Evolutionary conservation across 2,797 vertebrate genomes (phyloP), one percentile per base, ranked within the genome.

Genomic region (Coilia nasus): DNA sequence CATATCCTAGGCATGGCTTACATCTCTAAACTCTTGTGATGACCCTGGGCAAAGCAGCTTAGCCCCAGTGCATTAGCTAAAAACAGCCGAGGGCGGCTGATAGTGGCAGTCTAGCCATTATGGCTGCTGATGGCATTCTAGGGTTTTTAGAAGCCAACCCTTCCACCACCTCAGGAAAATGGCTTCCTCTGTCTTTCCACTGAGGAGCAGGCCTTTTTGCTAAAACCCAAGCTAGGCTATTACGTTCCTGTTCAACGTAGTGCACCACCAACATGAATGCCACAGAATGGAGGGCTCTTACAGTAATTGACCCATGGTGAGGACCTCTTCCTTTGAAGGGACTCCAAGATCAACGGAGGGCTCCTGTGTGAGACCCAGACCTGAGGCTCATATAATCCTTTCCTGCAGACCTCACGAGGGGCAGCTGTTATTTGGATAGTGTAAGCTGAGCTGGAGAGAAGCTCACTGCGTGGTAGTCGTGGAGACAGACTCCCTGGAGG

Each of bases 401-500:
- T 56, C 47, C 47, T 59, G 17, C n/a, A 82, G 71, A 44, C 71
- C 71, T 78, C 71, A 44, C 81, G 47, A 54, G 81, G 46, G 81
- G 81, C 81, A 82, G 46, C 54, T 82, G 54, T 35, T 82, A 44
- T 82, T 28, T 57, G 81, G 81, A 54, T 82, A 82, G 81, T 82
- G 81, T 28, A 54, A 82, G 81, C 81, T 82, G 81, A 82, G 81
- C 47, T 82, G 71, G 71, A 78, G 35, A 78, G 71, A 31, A 78
- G 71, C 71, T 89, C 87, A 83, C 31, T 57, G 83, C 25, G 75
- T 41, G 81, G 86, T 90, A 89, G 87, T 85, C 89, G 89, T 89
- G 83, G 89, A 89, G 88, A 89, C 87, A 62, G 75, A 82, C 85
- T 88, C 86, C 84, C 89, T 85, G 6, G 57, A 54, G 84, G 84